Evolutionary conservation across 2,888 invertebrate species (phyloP), one percentile per base, ranked within the genome.

Genomic region (Cosmorhoe ocellata): DNA sequence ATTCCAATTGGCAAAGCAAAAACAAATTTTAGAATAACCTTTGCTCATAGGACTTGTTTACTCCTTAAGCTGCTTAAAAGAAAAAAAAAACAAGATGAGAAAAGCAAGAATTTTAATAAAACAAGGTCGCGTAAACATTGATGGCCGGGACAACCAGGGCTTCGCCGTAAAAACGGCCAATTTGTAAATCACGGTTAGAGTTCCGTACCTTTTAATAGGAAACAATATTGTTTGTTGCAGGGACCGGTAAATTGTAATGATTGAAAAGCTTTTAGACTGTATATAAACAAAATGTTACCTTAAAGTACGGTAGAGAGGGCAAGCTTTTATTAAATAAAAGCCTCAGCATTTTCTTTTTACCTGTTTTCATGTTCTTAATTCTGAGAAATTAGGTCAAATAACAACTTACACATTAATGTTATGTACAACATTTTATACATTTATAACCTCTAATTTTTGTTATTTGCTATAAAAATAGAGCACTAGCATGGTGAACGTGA

Each of bases 71-170:
- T 22, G 11, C 11, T 30, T 3, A 12, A 41, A 41, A 45, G 26
- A 26, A 3, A 27, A 22, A 26, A 32, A 45, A 45, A 30, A n/a
- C 18, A 27, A 24, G n/a, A 22, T 71, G 74, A 73, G 69, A 66
- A 73, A 77, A 79, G 74, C 66, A 71, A 71, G 81, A 82, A 84
- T 87, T 87, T 87, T 87, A 86, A 86, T 87, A 87, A 84, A 81
- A 76, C 63, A 69, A 64, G 72, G 78, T 81, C 85, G 82, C 84
- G 85, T 84, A 84, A 83, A 84, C 84, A 83, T 76, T 79, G 82
- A 80, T 74, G 71, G 77, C 61, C 53, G 55, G 65, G 58, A 51
- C 54, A 38, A 51, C 30, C 47, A 49, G 41, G 44, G 40, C n/a
- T 41, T 34, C 38, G 38, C 34, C 39, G 14, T 34, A 42, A 52